Base-by-base conservation (phyloP, 2,888 invertebrate species). In the Erpobdella octoculata region DNA sequence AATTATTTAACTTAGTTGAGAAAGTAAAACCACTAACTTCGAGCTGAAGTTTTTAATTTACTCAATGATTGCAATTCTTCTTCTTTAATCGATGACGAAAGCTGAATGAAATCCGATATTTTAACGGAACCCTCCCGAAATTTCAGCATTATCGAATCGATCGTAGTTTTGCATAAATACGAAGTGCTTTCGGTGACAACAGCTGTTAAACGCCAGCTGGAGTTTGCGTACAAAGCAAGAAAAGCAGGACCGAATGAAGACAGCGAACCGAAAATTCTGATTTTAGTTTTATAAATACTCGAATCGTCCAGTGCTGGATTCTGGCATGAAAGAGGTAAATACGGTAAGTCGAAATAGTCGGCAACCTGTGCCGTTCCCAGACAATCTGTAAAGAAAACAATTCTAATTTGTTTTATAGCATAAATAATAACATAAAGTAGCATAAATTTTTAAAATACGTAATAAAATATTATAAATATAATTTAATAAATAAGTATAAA, bases 211-310 rank as follows among this genome's bases (percentile, higher is more conserved):
- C 2, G 8, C 62, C 62, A 62, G 1, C 35, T 1, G 33, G n/a
- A 62, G 5, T 1, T 62, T 28, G 3, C n/a, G 62, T 15, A 62
- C 1, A 62, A 28, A 28, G 35, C 15, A 33, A 18, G 35, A 62
- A 62, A 62, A 28, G 62, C 33, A n/a, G n/a, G n/a, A 15, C 62
- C 62, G 18, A 62, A 62, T 62, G 35, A 2, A 31, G 62, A 4
- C 62, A 62, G 33, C 6, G 62, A 62, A 35, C 62, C 62, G 31
- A 62, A 62, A 35, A 33, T 5, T 62, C 62, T 28, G 33, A 62
- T 21, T 25, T 3, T 61, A 6, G 61, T 8, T 61, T 3, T 61
- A 12, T 62, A 62, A 62, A 62, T 12, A 5, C 1, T 33, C 35
- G 62, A 62, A 35, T 62, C 35, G 33, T 62, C 62, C 8, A 62